Evolutionary conservation across 2,113 vertebrate genomes (phyloP), one percentile per base, ranked within the genome.

Genomic region (Mus pahari): DNA sequence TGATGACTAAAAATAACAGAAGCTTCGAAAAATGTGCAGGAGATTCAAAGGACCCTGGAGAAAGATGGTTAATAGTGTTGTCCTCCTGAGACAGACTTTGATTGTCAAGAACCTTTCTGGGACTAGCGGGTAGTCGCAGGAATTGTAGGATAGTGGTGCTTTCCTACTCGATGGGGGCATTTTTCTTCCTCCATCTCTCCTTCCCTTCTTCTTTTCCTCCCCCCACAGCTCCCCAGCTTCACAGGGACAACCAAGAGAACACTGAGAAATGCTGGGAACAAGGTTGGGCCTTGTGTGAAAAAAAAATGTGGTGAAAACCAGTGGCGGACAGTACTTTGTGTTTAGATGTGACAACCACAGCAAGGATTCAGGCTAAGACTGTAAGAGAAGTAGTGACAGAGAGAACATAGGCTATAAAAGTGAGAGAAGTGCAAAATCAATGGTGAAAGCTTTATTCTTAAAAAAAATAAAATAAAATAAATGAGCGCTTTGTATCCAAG

Each of bases 1-100:
- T 94, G 82, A 71, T 55, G 71, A 87, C 53, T 82, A 74, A 95
- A 94, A 95, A 77, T 89, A 78, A 70, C 24, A 77, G 24, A 70
- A 66, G 14, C 20, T 86, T 89, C 87, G 58, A 20, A 84, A 94
- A 86, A 45, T 28, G 64, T 28, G 2, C 42, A 48, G 22, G 39
- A 36, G 50, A 39, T 89, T 86, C 77, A 75, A 82, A 91, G 64
- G 79, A 70, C 45, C 48, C 62, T 36, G 39, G 82, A 93, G 75
- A 50, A 82, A 95, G 91, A 78, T 88, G 48, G 60, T 87, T 48
- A 78, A 62, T 64, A 39, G 79, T 12, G 9, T 11, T 84, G 53
- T 24, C 7, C 70, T 71, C 36, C 50, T 68, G 48, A 79, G 73
- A 48, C 33, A 70, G 2, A 7, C 48, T 62, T 71, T 42, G 62